Percentiles rank a stretch among this genome's conserved stretches.
These are phyloP conservation scores for Acanthurus leucopareius DNA, from an alignment of 2,797 vertebrate genomes.

Conservation along the genomic window DNA sequence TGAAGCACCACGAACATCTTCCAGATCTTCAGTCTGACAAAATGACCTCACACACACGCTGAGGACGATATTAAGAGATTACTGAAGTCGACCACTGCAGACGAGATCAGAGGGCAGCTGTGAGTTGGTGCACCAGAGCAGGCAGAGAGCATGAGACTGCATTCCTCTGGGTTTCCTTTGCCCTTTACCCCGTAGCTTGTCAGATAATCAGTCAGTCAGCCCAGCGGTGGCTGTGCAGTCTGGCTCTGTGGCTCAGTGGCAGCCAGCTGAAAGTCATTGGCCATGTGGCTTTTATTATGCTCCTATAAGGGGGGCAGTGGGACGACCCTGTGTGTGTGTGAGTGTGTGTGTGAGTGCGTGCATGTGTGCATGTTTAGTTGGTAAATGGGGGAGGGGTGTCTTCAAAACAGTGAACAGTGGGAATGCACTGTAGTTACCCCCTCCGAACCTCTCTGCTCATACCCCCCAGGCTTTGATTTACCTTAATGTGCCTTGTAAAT, in stretches of 20 bases:
- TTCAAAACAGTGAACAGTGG: constrained; percentile 72
- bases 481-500: constrained; percentile 47
- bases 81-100: neutral
- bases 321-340: constrained; percentile 49
- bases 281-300: constrained; percentile 86
- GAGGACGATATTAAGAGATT: constrained; percentile 22
- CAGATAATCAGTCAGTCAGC: constrained; percentile 60
- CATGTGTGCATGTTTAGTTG: constrained; percentile 40
- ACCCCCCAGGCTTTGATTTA: constrained; percentile 53
- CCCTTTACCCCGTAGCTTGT: constrained; percentile 59
- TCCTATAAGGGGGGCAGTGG: constrained; percentile 72
- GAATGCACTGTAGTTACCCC: constrained; percentile 65
- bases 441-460: neutral
- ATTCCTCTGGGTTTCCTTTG: constrained; percentile 59
- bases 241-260: constrained; percentile 45
- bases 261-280: constrained; percentile 82
- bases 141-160: constrained; percentile 41
- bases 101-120: constrained; percentile 13
- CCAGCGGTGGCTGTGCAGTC: constrained; percentile 47
- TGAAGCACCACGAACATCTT: neutral
- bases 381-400: constrained; percentile 67
- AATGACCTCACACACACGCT: neutral
- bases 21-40: neutral
- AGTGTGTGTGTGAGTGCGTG: constrained; percentile 19
- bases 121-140: constrained; percentile 16